These are phyloP conservation scores for Neosilurus mollespiculum DNA, from an alignment of 2,797 vertebrate species.

Conservation along the genomic window DNA sequence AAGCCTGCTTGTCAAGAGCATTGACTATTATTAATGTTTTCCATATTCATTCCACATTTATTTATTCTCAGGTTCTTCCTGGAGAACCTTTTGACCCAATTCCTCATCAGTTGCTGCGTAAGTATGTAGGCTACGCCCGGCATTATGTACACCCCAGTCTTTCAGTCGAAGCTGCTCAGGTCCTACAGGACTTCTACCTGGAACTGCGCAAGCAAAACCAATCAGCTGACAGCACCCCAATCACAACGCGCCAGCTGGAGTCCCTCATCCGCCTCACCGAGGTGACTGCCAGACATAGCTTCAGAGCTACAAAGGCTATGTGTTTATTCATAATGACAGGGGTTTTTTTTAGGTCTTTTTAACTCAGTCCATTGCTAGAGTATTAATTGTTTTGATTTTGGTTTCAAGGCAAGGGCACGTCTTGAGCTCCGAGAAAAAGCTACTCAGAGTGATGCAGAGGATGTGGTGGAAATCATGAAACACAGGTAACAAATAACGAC, in stretches of 20 bases:
- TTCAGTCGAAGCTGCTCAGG: slow-evolving; percentile 85
- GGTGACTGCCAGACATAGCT: slow-evolving; percentile 62
- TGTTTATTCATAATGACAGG: background rate
- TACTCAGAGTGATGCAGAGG: slow-evolving; percentile 88
- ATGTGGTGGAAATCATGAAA: slow-evolving; percentile 98
- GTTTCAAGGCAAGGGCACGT: slow-evolving; percentile 85
- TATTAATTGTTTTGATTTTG: slow-evolving; percentile 14
- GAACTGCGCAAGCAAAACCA: slow-evolving; percentile 90
- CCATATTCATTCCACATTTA: background rate
- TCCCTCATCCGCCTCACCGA: slow-evolving; percentile 93
- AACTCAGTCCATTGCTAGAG: background rate
- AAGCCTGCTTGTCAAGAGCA: background rate
- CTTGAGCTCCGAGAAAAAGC: slow-evolving; percentile 90
- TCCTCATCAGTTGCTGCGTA: slow-evolving; percentile 87
- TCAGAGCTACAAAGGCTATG: background rate
- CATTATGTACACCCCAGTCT: slow-evolving; percentile 88
- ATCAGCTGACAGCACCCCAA: slow-evolving; percentile 82
- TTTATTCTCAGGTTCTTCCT: slow-evolving; percentile 71
- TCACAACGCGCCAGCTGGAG: slow-evolving; percentile 94
- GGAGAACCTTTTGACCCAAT: slow-evolving; percentile 83
- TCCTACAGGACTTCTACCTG: slow-evolving; percentile 92
- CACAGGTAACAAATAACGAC: slow-evolving; percentile 78
- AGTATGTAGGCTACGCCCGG: slow-evolving; percentile 92
- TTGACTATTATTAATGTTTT: background rate
- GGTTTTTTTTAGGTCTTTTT: background rate